Conservation (phyloP, 2,888 invertebrate genomes). For the Aricia artaxerxes region DNA sequence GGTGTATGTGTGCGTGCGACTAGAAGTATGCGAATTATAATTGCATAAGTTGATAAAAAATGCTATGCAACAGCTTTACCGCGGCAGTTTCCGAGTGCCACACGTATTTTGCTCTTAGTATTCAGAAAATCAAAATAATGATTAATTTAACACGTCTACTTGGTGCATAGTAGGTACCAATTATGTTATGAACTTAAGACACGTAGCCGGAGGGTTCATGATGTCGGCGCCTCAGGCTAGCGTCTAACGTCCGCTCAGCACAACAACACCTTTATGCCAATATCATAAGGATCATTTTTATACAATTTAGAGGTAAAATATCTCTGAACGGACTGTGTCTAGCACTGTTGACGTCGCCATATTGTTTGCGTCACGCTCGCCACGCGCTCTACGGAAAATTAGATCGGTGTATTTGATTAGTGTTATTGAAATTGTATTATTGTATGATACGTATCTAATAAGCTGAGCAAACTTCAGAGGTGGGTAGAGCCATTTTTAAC, state of each 20-base stretch:
- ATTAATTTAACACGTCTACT: neutral
- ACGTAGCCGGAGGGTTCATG: slow-evolving; percentile 48
- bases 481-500: too few relatives aligned
- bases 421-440: neutral
- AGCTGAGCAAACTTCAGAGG: too few relatives aligned
- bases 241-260: neutral
- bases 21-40: too few relatives aligned
- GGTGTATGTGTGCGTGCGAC: too few relatives aligned
- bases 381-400: neutral
- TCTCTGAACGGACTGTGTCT: neutral
- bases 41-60: too few relatives aligned
- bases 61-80: too few relatives aligned
- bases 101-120: too few relatives aligned
- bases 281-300: neutral
- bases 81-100: too few relatives aligned
- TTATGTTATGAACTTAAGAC: slow-evolving; percentile 42
- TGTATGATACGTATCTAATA: neutral
- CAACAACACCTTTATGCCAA: neutral
- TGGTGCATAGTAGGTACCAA: slow-evolving; percentile 38
- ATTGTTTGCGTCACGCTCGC: slow-evolving; percentile 13
- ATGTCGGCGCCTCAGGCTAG: slow-evolving; percentile 39
- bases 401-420: neutral
- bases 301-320: neutral
- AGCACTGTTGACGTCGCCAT: neutral
- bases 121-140: too few relatives aligned